Evolutionary conservation across 37 sponge, comb jelly and placozoan genomes (phyloP), one percentile per base, ranked within the genome.

Genomic region (Halichondria panicea): DNA sequence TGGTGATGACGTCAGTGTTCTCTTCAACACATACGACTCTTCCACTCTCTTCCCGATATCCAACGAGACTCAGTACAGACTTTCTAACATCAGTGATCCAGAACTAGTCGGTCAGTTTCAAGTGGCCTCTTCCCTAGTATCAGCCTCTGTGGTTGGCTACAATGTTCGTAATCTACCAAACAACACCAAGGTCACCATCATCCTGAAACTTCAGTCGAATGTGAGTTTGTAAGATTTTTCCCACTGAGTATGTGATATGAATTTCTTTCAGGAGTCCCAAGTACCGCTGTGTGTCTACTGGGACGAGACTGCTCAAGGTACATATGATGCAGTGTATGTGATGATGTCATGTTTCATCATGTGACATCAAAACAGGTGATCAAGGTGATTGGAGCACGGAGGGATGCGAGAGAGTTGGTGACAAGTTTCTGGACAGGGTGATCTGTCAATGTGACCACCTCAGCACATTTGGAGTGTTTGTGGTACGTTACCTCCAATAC

Each of bases 391-490:
- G 75, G 75, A 60, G 61, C 41, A 75, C 21, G 4, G 46, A 75
- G 4, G 75, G 75, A 19, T 75, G 75, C 34, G 61, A 0, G 18
- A 58, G n/a, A 24, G 60, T 27, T 46, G 9, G 9, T 4, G 21
- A 33, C 52, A 76, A 64, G 43, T 1, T 22, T 18, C 28, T 28
- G 22, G 46, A 42, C 37, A 46, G 24, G 5, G 31, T 76, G 6
- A 12, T 76, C 38, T 76, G 76, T 55, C 19, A 44, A 34, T 76
- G 76, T 44, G 48, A 63, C 52, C 76, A 76, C 48, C 76, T 76
- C 38, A 64, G 64, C 34, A 76, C 64, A 30, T 76, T 76, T 76
- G 76, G 64, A 63, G 65, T 76, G 13, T 41, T 76, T 44, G 76
- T 76, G 36, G 76, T 76, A 76, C 28, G 76, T n/a, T n/a, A n/a